A percentile compares a stretch with the other conserved stretches of the same genome.
These are phyloP conservation scores for Salvelinus fontinalis DNA, from an alignment of 2,113 vertebrate genomes.

Conservation along the genomic window DNA sequence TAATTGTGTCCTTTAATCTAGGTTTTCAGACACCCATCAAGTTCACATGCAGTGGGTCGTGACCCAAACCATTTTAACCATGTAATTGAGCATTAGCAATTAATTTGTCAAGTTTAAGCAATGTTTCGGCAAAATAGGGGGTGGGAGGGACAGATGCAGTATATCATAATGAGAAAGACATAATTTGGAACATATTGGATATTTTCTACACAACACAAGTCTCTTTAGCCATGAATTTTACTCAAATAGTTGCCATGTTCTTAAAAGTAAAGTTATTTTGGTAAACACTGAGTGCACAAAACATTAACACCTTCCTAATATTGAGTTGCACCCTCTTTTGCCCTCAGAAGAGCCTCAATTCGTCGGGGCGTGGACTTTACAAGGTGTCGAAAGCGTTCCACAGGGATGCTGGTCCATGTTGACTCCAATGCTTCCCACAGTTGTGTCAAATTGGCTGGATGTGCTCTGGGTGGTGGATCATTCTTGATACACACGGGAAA, in stretches of 20 bases:
- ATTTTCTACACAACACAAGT: neutral
- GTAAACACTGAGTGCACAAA: neutral
- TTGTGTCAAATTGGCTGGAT: too few relatives aligned
- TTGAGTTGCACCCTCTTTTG: too few relatives aligned
- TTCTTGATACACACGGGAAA: too few relatives aligned
- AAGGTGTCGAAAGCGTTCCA: too few relatives aligned
- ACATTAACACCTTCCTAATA: neutral
- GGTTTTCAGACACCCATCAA: constrained; percentile 58
- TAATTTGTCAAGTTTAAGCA: neutral
- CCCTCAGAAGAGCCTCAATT: too few relatives aligned
- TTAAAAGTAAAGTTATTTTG: too few relatives aligned
- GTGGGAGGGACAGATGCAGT: neutral
- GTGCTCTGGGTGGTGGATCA: too few relatives aligned
- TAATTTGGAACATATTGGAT: constrained; percentile 3
- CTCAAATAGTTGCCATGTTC: too few relatives aligned
- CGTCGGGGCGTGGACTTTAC: too few relatives aligned
- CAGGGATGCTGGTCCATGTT: too few relatives aligned
- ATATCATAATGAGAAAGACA: neutral
- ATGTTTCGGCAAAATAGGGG: neutral
- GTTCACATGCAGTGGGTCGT: constrained; percentile 41
- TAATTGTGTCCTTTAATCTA: constrained; percentile 54
- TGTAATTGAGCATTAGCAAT: constrained; percentile 38
- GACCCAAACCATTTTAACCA: constrained; percentile 49
- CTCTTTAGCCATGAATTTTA: too few relatives aligned
- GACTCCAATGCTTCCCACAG: too few relatives aligned